Conservation (phyloP, 2,797 vertebrate genomes). For the Spea hammondii region DNA sequence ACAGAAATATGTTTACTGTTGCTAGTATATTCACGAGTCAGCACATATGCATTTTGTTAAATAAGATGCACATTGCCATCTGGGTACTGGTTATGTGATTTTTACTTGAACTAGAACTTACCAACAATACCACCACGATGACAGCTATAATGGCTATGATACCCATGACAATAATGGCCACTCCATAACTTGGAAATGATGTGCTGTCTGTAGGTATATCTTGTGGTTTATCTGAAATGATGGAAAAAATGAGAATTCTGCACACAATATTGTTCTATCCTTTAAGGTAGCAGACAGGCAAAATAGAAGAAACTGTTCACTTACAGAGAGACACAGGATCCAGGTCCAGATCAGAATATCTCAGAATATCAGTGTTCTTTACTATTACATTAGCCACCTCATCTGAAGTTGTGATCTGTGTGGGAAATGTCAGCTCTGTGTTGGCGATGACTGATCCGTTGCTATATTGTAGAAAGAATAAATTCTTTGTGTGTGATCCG, state of each 20-base stretch:
- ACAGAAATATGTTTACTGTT: too few species aligned
- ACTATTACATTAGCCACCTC: neutral
- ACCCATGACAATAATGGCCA: conserved; percentile 25
- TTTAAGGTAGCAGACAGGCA: too few species aligned
- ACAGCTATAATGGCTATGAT: conserved; percentile 29
- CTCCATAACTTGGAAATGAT: conserved; percentile 8
- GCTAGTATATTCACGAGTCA: too few species aligned
- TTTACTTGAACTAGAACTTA: conserved; percentile 19
- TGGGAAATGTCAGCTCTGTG: conserved; percentile 29
- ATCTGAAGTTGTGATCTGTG: neutral
- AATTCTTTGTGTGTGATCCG: too few species aligned
- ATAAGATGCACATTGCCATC: too few species aligned
- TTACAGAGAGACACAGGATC: conserved; percentile 28
- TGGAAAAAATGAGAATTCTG: neutral
- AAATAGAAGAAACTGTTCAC: neutral
- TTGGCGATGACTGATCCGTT: conserved; percentile 26
- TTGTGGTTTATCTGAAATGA: conserved; percentile 8
- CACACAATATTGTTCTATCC: neutral
- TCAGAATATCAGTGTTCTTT: neutral
- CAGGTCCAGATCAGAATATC: neutral
- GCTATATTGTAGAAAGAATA: conserved; percentile 26
- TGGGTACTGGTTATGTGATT: too few species aligned
- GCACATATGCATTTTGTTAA: too few species aligned
- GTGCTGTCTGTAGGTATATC: neutral
- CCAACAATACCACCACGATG: neutral